Conservation (phyloP, 2,888 invertebrate genomes). For the Galerucella pusilla region DNA sequence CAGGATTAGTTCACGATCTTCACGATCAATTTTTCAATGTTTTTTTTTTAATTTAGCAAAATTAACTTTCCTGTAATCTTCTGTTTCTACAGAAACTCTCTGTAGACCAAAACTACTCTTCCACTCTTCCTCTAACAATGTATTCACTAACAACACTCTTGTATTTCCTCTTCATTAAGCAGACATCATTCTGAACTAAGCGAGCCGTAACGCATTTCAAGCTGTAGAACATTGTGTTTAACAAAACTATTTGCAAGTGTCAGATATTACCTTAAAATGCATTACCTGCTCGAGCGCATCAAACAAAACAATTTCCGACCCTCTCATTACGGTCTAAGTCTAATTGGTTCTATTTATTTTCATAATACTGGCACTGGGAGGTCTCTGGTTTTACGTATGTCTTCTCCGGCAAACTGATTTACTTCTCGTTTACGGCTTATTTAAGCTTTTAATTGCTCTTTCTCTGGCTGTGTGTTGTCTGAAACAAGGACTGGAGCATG, state of each 20-base stretch:
- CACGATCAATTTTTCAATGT: too few species aligned
- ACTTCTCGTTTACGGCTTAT: slow-evolving; percentile 39
- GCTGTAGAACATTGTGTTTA: not conserved
- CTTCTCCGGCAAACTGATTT: slow-evolving; percentile 38
- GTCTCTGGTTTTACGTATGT: slow-evolving; percentile 33
- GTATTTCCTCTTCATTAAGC: not conserved
- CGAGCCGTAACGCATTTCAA: not conserved
- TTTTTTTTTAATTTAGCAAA: too few species aligned
- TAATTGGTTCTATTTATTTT: slow-evolving; percentile 45
- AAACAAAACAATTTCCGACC: slow-evolving; percentile 42
- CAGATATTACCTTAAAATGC: slow-evolving; percentile 27
- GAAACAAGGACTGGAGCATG: slow-evolving; percentile 15
- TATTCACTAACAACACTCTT: too few species aligned
- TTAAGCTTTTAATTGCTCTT: slow-evolving; percentile 38
- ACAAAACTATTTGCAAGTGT: slow-evolving; percentile 12
- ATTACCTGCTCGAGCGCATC: slow-evolving; percentile 7
- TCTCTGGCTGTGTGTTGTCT: slow-evolving; percentile 22
- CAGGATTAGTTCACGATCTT: too few species aligned
- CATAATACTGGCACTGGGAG: slow-evolving; percentile 31
- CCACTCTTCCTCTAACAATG: too few species aligned
- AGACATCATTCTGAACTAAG: not conserved
- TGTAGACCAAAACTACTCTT: too few species aligned
- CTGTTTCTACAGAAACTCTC: too few species aligned
- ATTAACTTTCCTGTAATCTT: too few species aligned
- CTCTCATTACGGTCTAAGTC: slow-evolving; percentile 43